Conservation (phyloP, 2,797 vertebrate species). For the Phyllotis vaccarum region DNA sequence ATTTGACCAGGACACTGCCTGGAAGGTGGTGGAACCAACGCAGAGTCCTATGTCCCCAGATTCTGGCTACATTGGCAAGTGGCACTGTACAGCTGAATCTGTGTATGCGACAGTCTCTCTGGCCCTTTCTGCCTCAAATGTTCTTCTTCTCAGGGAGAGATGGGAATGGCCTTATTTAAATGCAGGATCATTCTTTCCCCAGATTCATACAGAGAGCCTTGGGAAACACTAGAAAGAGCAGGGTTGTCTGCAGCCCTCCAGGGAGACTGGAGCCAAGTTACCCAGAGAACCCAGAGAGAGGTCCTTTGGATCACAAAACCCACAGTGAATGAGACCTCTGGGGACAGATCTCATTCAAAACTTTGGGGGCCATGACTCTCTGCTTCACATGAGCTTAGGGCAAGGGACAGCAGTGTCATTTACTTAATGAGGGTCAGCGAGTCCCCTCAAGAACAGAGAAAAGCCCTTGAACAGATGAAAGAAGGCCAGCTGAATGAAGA, state of each 20-base stretch:
- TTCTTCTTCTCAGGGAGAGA: slow-evolving; percentile 6
- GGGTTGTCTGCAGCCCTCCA: neutral
- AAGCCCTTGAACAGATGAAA: slow-evolving; percentile 26
- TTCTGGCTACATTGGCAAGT: neutral
- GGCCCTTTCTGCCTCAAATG: neutral
- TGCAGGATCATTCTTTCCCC: neutral
- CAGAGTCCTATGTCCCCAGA: neutral
- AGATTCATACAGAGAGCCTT: neutral
- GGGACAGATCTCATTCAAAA: neutral
- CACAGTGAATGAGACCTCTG: neutral
- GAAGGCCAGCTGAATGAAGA: neutral
- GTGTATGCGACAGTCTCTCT: neutral
- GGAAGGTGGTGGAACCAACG: neutral
- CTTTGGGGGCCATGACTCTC: neutral
- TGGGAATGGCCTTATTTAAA: slow-evolving; percentile 21
- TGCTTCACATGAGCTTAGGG: neutral
- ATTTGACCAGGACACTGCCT: neutral
- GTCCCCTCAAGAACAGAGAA: slow-evolving; percentile 23
- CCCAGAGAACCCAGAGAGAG: neutral
- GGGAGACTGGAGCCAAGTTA: neutral
- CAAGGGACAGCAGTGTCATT: neutral
- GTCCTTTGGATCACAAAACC: neutral
- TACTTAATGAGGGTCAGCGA: neutral
- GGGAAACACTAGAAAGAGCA: neutral
- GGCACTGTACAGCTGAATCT: neutral